phyloP scores from a whole-genome alignment of 1,140 invertebrate species.

The Papilio polyxenes region DNA sequence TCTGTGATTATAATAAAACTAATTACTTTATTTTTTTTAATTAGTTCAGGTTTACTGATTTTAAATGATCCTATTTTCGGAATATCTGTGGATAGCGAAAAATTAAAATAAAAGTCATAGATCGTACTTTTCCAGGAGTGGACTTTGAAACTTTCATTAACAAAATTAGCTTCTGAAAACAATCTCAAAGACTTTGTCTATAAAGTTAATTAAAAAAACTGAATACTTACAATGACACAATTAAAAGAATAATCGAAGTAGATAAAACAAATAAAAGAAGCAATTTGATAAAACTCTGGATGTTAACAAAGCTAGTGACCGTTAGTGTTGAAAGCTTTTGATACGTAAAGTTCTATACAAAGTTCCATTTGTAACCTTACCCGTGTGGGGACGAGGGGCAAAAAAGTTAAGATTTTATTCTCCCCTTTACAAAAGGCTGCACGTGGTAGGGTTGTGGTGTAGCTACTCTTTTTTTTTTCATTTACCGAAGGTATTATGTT shows the following conservation, averaged over 20 bases:
- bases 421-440: slow-evolving; percentile 68
- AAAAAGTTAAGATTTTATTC: slow-evolving; percentile 68
- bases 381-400: slow-evolving; percentile 58
- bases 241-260: no score
- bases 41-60: neutral
- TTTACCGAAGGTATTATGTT: slow-evolving; percentile 74
- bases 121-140: no score
- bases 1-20: neutral
- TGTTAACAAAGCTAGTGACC: slow-evolving; percentile 14
- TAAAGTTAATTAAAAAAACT: neutral
- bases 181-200: neutral
- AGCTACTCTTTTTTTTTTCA: slow-evolving; percentile 62
- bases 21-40: neutral
- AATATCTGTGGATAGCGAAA: no score
- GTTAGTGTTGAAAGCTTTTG: slow-evolving; percentile 43
- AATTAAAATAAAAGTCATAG: no score
- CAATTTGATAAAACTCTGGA: slow-evolving; percentile 28
- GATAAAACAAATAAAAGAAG: neutral
- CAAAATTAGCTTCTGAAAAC: neutral
- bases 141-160: no score
- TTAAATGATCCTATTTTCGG: neutral
- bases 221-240: neutral
- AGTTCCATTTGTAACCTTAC: slow-evolving; percentile 75
- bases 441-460: slow-evolving; percentile 78
- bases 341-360: slow-evolving; percentile 63